phyloP scores from a whole-genome alignment of 2,888 invertebrate species.

The Eremobia ochroleuca region DNA sequence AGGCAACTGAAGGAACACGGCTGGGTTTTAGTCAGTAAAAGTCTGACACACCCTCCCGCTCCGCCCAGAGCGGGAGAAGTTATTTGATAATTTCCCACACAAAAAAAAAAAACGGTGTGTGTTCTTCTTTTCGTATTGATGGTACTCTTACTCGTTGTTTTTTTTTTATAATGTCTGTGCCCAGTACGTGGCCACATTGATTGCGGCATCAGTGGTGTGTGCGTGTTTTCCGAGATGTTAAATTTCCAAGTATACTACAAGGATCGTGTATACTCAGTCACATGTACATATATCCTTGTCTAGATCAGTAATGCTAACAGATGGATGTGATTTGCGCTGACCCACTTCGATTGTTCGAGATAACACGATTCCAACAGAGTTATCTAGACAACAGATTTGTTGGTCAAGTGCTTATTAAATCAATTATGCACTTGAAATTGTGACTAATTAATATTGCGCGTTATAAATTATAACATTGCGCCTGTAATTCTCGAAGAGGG shows the following conservation, averaged over 20 bases:
- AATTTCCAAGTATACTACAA: not conserved
- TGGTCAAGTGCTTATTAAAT: slow-evolving; percentile 24
- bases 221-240: too few species aligned
- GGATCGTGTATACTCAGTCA: not conserved
- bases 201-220: too few species aligned
- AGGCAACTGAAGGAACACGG: too few species aligned
- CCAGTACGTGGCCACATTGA: too few species aligned
- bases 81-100: too few species aligned
- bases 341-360: slow-evolving; percentile 42
- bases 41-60: too few species aligned
- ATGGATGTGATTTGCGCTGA: slow-evolving; percentile 42
- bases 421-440: slow-evolving; percentile 30
- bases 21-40: too few species aligned
- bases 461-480: not conserved
- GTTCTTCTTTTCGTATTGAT: too few species aligned
- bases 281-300: slow-evolving; percentile 14
- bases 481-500: not conserved
- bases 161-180: too few species aligned
- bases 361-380: slow-evolving; percentile 26
- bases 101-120: too few species aligned
- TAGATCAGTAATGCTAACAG: slow-evolving; percentile 16
- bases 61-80: too few species aligned
- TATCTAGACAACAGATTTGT: slow-evolving; percentile 35
- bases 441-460: slow-evolving; percentile 5
- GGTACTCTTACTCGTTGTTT: too few species aligned